phyloP scores from a whole-genome alignment of 1,140 invertebrate genomes.

The Orchestia grillus region DNA sequence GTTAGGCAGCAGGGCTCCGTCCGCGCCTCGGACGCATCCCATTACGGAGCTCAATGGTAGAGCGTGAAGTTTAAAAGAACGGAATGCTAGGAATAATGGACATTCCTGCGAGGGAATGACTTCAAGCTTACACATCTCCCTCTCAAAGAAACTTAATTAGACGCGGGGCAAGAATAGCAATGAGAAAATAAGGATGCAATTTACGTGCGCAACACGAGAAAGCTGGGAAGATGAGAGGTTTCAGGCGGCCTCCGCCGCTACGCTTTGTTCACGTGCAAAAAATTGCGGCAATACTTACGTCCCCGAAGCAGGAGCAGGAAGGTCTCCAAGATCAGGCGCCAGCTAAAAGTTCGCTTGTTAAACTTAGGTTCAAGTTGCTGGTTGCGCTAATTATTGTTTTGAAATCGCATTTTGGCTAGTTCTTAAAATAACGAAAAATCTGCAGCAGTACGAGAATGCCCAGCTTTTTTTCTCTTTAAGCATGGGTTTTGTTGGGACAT shows the following conservation, averaged over 20 bases:
- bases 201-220: constrained; percentile 21
- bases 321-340: too few relatives aligned
- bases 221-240: neutral
- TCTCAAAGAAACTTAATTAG: constrained; percentile 22
- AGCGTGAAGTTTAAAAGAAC: neutral
- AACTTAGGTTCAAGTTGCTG: too few relatives aligned
- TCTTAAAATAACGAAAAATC: too few relatives aligned
- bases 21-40: neutral
- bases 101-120: constrained; percentile 23
- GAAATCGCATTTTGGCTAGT: too few relatives aligned
- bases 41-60: neutral
- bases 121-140: neutral
- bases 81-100: constrained; percentile 2
- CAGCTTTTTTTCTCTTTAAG: too few relatives aligned
- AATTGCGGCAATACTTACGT: too few relatives aligned
- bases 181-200: neutral
- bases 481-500: too few relatives aligned
- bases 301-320: too few relatives aligned
- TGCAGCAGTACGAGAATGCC: too few relatives aligned
- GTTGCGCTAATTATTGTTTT: too few relatives aligned
- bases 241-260: neutral
- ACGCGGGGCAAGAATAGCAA: neutral
- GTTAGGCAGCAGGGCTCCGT: neutral
- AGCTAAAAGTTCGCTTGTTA: too few relatives aligned
- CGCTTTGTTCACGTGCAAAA: too few relatives aligned